Conservation (phyloP, 2,797 vertebrate genomes). For the Cyprinella venusta region DNA sequence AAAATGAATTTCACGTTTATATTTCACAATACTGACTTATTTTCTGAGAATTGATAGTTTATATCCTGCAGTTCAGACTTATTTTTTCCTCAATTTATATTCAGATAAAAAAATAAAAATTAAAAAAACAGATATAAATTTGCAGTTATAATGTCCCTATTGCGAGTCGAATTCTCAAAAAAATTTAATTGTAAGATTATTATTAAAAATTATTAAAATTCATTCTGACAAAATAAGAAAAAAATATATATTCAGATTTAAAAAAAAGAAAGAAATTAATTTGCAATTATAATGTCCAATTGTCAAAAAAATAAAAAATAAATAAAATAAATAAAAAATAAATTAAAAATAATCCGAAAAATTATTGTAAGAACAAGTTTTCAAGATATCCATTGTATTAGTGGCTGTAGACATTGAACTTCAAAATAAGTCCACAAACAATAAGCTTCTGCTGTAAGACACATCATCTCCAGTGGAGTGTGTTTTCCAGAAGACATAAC, state of each 20-base stretch:
- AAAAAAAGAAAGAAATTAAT: too few relatives aligned
- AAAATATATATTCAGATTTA: too few relatives aligned
- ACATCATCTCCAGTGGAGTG: constrained; percentile 1
- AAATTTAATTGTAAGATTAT: too few relatives aligned
- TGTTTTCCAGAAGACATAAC: constrained; percentile 7
- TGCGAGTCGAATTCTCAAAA: background rate
- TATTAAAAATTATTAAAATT: too few relatives aligned
- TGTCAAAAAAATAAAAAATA: too few relatives aligned
- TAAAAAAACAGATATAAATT: too few relatives aligned
- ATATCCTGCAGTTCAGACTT: background rate
- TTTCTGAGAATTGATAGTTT: background rate
- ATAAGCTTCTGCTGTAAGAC: constrained; percentile 3
- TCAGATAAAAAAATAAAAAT: too few relatives aligned
- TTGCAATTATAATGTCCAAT: too few relatives aligned
- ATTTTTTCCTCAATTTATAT: background rate
- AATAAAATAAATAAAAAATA: too few relatives aligned
- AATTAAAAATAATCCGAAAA: too few relatives aligned
- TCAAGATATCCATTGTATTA: background rate
- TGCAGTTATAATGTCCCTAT: background rate
- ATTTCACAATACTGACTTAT: background rate
- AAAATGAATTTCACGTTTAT: too few relatives aligned
- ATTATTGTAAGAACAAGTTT: background rate
- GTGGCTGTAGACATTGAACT: background rate
- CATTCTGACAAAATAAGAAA: too few relatives aligned
- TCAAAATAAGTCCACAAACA: constrained; percentile 7